Evolutionary conservation across 2,888 invertebrate species (phyloP), one percentile per base, ranked within the genome.

Genomic region (Arenicola marina): DNA sequence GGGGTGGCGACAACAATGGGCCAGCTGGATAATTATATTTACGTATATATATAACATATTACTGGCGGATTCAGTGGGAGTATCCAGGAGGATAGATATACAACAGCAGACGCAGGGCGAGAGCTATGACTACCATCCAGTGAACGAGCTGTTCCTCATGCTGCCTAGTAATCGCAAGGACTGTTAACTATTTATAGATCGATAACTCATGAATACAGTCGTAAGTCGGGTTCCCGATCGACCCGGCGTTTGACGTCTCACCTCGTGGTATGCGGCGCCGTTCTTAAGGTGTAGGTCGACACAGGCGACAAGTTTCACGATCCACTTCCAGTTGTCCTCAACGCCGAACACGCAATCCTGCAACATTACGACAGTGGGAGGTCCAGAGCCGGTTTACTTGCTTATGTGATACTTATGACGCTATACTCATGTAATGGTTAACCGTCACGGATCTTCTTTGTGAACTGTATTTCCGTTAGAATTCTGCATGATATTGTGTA

Each of bases 231-330:
- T n/a, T n/a, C 26, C 11, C 26, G 11, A 11, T 48, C 51, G 21
- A 7, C n/a, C 15, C 46, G 26, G 24, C 45, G 24, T 56, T 43
- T n/a, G 29, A 4, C 4, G 4, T 15, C 57, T 26, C 24, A 72
- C 72, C 70, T 73, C 68, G 56, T 73, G 73, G 29, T 69, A 73
- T 31, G 54, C 65, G 3, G 73, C 34, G n/a, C 62, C 68, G 44
- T 73, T 67, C 31, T 65, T 67, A n/a, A 73, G 65, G 58, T 73
- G 73, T 2, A 69, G 48, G 57, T 65, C 61, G 2, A 64, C 59
- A 43, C 73, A 73, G 29, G 59, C 56, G n/a, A 69, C 65, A 21
- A 70, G 56, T 29, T 59, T 69, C 4, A 60, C 45, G 7, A 72
- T 56, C 73, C 73, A 73, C 29, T 62, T 60, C 73, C 73, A 73